Conservation (phyloP, 2,797 vertebrate genomes). For the Acomys russatus region DNA sequence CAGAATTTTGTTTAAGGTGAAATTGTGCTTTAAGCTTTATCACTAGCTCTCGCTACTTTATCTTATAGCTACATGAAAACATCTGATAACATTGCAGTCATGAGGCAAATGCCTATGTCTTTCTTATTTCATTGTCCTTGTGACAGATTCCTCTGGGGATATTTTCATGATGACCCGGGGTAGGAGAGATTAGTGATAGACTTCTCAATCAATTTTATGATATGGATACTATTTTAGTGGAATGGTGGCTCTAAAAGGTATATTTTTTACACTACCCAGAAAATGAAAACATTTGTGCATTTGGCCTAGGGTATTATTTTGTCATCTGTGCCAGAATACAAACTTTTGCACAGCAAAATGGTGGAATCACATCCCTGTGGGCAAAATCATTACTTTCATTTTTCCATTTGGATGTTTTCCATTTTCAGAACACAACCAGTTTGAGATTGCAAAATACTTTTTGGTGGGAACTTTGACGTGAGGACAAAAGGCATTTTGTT, state of each 20-base stretch:
- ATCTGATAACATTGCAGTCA: background rate
- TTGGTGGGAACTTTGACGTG: slow-evolving; percentile 44
- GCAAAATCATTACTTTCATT: slow-evolving; percentile 73
- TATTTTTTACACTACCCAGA: slow-evolving; percentile 73
- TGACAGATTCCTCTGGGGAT: background rate
- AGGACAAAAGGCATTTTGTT: slow-evolving; percentile 73
- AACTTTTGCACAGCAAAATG: slow-evolving; percentile 70
- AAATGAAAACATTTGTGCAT: slow-evolving; percentile 77
- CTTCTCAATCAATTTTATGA: slow-evolving; percentile 31
- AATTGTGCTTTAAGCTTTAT: slow-evolving; percentile 2
- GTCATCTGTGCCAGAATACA: slow-evolving; percentile 77
- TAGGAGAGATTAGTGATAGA: background rate
- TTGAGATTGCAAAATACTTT: slow-evolving; percentile 73
- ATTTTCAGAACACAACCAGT: slow-evolving; percentile 61
- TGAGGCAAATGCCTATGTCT: background rate
- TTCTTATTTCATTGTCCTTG: slow-evolving; percentile 22
- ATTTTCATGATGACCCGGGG: background rate
- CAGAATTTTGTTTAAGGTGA: background rate
- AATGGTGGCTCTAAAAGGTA: slow-evolving; percentile 57
- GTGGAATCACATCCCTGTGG: slow-evolving; percentile 72
- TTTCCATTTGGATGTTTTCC: slow-evolving; percentile 76
- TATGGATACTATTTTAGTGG: slow-evolving; percentile 55
- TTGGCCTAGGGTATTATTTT: slow-evolving; percentile 77
- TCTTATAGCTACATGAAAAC: background rate
- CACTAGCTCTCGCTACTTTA: background rate